phyloP scores from a whole-genome alignment of 2,888 invertebrate species.

The Scrobipalpa atriplicella region DNA sequence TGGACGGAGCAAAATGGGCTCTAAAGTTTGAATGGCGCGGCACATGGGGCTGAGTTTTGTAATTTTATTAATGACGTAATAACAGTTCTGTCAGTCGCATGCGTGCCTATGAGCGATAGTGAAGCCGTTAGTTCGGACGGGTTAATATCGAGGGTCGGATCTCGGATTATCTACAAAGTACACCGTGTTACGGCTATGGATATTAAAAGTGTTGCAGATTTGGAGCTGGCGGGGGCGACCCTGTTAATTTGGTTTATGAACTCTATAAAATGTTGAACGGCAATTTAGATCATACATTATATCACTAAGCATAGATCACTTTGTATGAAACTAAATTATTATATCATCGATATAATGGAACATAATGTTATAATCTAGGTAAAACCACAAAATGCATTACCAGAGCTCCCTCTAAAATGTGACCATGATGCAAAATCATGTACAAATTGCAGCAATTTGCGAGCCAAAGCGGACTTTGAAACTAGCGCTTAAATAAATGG shows the following conservation, averaged over 20 bases:
- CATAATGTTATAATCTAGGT: conserved; percentile 5
- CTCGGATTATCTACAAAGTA: conserved; percentile 70
- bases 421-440: conserved; percentile 38
- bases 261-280: background rate
- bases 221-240: conserved; percentile 1
- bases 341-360: background rate
- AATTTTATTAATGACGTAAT: conserved; percentile 83
- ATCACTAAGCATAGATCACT: background rate
- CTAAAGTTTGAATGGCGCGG: conserved; percentile 63
- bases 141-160: conserved; percentile 77
- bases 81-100: conserved; percentile 81
- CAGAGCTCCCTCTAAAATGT: background rate
- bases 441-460: conserved; percentile 50
- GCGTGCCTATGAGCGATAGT: conserved; percentile 80
- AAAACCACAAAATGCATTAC: conserved; percentile 12
- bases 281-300: background rate
- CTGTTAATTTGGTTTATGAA: conserved; percentile 8
- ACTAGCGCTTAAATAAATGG: conserved; percentile 53
- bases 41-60: conserved; percentile 80
- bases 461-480: conserved; percentile 46
- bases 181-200: conserved; percentile 35
- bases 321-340: background rate
- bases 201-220: conserved; percentile 24
- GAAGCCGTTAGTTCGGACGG: conserved; percentile 77
- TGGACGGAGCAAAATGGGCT: conserved; percentile 55